Base-by-base conservation (phyloP, 2,113 vertebrate species). In the Callocephalon fimbriatum region DNA sequence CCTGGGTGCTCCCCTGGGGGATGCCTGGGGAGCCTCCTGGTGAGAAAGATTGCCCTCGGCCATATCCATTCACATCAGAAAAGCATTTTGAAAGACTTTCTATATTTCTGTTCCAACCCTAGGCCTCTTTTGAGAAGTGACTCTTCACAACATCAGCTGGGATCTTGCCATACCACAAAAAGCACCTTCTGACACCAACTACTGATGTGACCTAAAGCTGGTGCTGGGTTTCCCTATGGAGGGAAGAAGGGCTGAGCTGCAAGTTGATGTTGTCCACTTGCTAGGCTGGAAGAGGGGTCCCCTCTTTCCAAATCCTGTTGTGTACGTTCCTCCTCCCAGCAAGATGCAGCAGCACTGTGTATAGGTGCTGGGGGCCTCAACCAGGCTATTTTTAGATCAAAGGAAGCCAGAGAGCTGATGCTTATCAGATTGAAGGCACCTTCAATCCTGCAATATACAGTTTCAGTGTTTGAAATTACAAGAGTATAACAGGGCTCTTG, bases 1-100 rank as follows among this genome's bases (percentile, higher is more conserved):
- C 54, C 17, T n/a, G 31, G 15, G 5, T 1, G 4, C 11, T 65
- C 26, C 38, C 12, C 0, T 3, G 1, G 10, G 4, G 18, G 7
- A 48, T 35, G 19, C 25, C 40, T 18, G 1, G 22, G 18, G 9
- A 66, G 1, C 27, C 11, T 70, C 21, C 40, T 18, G 16, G 45
- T 38, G 58, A 51, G 42, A 53, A 80, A 22, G 2, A 18, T 48
- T 14, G 1, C 9, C 38, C 35, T 87, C 61, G 81, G 62, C 35
- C 26, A 15, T 1, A 0, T 3, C 32, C 68, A 11, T 38, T 80
- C 58, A 37, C 45, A 59, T 38, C 47, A 85, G 54, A 53, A 84
- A 81, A 38, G 15, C 2, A 32, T 67, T 67, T 29, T 37, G 47
- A 50, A 54, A 63, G 20, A 7, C 14, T 74, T n/a, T 59, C n/a